phyloP scores from a whole-genome alignment of 2,888 invertebrate genomes.

The Actias luna region DNA sequence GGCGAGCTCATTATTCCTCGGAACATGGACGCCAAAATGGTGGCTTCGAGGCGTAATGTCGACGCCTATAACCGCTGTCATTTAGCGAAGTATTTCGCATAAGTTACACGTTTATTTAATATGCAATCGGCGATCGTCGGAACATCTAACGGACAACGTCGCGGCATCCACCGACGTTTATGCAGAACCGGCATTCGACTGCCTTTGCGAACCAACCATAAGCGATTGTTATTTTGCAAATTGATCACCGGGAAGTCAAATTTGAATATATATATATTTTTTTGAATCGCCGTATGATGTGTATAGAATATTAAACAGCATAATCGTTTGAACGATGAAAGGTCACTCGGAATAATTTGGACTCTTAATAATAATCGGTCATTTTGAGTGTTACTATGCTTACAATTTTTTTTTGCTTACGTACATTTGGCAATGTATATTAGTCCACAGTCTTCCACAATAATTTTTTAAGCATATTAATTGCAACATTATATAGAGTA shows the following conservation, averaged over 20 bases:
- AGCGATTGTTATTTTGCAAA: constrained; percentile 4
- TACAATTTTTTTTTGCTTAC: no score
- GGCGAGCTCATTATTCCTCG: neutral
- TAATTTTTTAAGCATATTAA: no score
- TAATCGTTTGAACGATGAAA: neutral
- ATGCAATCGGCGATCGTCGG: constrained; percentile 61
- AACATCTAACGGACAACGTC: constrained; percentile 61
- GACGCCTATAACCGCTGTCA: neutral
- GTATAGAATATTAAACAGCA: neutral
- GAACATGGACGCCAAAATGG: neutral
- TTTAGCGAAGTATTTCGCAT: constrained; percentile 26
- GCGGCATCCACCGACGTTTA: constrained; percentile 59
- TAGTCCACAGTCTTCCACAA: no score
- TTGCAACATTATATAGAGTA: no score
- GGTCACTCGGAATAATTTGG: neutral
- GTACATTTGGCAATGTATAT: no score
- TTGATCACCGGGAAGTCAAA: neutral
- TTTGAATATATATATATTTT: neutral
- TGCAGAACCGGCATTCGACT: constrained; percentile 2
- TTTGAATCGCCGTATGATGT: neutral
- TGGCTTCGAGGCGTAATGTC: neutral
- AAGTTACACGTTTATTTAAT: constrained; percentile 49
- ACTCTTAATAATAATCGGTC: no score
- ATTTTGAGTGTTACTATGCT: no score
- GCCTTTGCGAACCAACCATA: neutral